Evolutionary conservation across 2,888 invertebrate genomes (phyloP).

Genomic region (Caradrina kadenii): DNA sequence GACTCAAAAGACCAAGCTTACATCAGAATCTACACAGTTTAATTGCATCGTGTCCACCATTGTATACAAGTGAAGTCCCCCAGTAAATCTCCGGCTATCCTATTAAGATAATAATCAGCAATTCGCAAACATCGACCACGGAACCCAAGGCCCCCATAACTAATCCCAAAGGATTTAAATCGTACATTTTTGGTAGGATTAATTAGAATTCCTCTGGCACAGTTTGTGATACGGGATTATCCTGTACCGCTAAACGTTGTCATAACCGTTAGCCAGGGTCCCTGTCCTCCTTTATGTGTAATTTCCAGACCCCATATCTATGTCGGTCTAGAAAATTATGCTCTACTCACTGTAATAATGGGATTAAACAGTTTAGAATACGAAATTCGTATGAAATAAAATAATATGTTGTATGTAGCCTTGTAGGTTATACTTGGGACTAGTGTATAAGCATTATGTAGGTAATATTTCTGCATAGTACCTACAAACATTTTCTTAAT

Average conservation of each 20-base stretch:
- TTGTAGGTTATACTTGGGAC: conserved; percentile 10
- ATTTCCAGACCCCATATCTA: conserved; percentile 52
- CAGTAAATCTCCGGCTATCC: conserved; percentile 82
- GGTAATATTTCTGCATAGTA: conserved; percentile 2
- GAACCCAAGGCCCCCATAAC: conserved; percentile 65
- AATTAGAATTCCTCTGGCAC: conserved; percentile 72
- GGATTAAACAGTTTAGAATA: conserved; percentile 52
- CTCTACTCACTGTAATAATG: conserved; percentile 43
- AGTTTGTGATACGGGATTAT: conserved; percentile 67
- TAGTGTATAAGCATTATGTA: conserved; percentile 12
- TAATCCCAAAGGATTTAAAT: conserved; percentile 72
- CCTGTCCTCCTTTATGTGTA: conserved; percentile 53
- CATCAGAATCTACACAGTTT: conserved; percentile 30
- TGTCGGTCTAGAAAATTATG: conserved; percentile 54
- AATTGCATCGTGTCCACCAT: conserved; percentile 45
- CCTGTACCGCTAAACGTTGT: conserved; percentile 60
- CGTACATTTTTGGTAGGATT: conserved; percentile 81
- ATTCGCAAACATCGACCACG: conserved; percentile 82
- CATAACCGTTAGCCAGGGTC: conserved; percentile 58
- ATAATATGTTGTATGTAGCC: conserved; percentile 33
- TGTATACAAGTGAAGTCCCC: conserved; percentile 56
- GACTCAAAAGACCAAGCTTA: conserved; percentile 20
- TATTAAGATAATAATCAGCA: conserved; percentile 87
- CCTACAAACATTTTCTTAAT: conserved; percentile 17
- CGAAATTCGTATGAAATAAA: conserved; percentile 42